Percentiles rank a stretch among this genome's conserved stretches.
Conservation (phyloP, 2,888 invertebrate genomes). For the Lasioglossum calceatum region DNA sequence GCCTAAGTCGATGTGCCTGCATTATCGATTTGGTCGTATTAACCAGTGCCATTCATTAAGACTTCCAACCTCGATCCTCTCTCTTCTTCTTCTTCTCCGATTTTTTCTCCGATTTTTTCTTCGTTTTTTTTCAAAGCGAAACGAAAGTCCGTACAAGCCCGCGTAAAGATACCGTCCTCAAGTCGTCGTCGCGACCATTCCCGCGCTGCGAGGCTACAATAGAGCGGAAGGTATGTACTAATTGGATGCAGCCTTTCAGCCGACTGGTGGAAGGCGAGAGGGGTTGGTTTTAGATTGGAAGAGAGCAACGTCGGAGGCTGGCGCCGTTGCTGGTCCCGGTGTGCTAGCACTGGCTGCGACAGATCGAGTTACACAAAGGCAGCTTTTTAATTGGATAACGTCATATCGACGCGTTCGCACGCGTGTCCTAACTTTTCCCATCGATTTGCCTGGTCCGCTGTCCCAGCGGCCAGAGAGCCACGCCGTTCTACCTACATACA, state of each 20-base stretch:
- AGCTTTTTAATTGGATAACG: constrained; percentile 83
- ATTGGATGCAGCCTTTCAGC: constrained; percentile 76
- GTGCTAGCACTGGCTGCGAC: constrained; percentile 70
- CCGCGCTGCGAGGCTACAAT: constrained; percentile 23
- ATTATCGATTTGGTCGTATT: constrained; percentile 21
- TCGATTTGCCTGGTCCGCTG: constrained; percentile 59
- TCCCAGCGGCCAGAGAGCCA: constrained; percentile 47
- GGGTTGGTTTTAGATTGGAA: constrained; percentile 70
- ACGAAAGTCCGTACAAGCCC: constrained; percentile 14
- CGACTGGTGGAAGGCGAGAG: constrained; percentile 15
- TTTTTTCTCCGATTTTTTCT: constrained; percentile 2
- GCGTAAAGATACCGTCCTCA: constrained; percentile 16
- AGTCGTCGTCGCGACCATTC: constrained; percentile 20
- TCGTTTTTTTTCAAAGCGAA: background rate
- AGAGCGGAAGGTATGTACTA: constrained; percentile 60
- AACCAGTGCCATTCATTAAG: constrained; percentile 36
- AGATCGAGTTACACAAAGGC: constrained; percentile 78
- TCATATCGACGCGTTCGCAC: constrained; percentile 79
- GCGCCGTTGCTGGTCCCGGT: constrained; percentile 34
- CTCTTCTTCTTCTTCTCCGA: background rate
- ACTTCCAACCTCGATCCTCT: background rate
- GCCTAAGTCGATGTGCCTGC: constrained; percentile 1
- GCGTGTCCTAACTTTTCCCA: constrained; percentile 78
- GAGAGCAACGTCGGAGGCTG: constrained; percentile 58
- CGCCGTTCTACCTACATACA: constrained; percentile 28